Evolutionary conservation across 2,113 vertebrate genomes (phyloP), one percentile per base, ranked within the genome.

Genomic region (Neoarius graeffei): DNA sequence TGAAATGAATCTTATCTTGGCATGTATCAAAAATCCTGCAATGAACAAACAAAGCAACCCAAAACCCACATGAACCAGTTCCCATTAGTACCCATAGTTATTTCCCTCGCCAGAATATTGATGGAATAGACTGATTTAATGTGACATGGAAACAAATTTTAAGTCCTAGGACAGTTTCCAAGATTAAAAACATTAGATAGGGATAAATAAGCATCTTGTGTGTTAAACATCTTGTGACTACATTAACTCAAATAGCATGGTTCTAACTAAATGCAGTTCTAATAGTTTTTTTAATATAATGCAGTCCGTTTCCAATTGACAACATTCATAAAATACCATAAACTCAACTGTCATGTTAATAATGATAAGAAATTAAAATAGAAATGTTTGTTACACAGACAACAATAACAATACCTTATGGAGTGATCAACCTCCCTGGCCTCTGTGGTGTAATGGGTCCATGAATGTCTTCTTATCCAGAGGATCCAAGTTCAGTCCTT

Each of bases 11-110:
- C 25, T n/a, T 54, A 79, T 79, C 50, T 52, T 79, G 50, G 23
- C 20, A n/a, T 15, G 11, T 77, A 77, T 54, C 5, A 79, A 79
- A 54, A 79, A 79, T 54, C 50, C 50, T 79, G 48, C 23, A 7
- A 79, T 79, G 50, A 56, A 79, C 23, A 54, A 77, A 77, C 74
- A 79, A 74, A 79, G 7, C 30, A 74, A 52, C 74, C 9, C 74
- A 52, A 77, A 52, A 54, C 11, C 48, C 74, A 77, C 48, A 25
- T 13, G 23, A 77, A n/a, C 23, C 71, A 74, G 35, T 74, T 74
- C 3, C 35, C 35, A 42, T 42, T 42, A 42, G 35, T 42, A 42
- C 2, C 35, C 17, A 35, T 48, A 48, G 35, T 74, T 48, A 74
- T 77, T 74, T 23, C 8, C 8, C 19, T 19, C 48, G 2, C 5